Evolutionary conservation across 2,113 vertebrate genomes (phyloP), one percentile per base, ranked within the genome.

Genomic region (Phyllopteryx taeniolatus): DNA sequence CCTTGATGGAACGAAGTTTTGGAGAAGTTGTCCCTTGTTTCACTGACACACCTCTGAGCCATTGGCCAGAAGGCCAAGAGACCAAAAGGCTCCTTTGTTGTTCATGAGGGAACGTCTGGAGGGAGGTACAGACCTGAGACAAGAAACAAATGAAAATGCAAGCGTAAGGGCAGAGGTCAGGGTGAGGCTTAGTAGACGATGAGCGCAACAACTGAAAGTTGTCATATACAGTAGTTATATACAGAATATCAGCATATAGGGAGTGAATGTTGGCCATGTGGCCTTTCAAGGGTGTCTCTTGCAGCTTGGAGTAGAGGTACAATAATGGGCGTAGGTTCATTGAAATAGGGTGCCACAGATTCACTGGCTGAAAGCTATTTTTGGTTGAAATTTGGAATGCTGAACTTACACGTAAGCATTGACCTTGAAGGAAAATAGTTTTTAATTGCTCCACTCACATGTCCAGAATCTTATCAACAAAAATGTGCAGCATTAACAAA

Each of bases 31-130:
- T 80, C 85, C 76, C 78, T 77, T 35, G 72, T 71, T 46, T 63
- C 74, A 53, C 73, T 79, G 74, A 53, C 72, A 75, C 75, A 85
- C 75, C 22, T 10, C 74, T 73, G 76, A 69, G 78, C 66, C 76
- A 74, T 67, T 82, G 80, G 62, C 83, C 86, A 87, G 84, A 83
- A 88, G 83, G 79, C 83, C 81, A 51, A 51, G 49, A 39, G 35
- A 39, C 35, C 35, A 39, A 39, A 70, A 85, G 82, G 84, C 82
- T 77, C 79, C 79, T 88, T 85, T 85, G 80, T 71, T 72, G 74
- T 68, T 89, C 89, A 91, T 87, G 88, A 89, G 89, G 33, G 76
- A 68, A 67, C 77, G 83, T 71, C 86, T 77, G 83, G 85, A 83
- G 89, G 81, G 81, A 87, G 85, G 74, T 81, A 71, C 66, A 77